These are phyloP conservation scores for Azemiops feae DNA, from an alignment of 2,113 vertebrate genomes.

Conservation along the genomic window DNA sequence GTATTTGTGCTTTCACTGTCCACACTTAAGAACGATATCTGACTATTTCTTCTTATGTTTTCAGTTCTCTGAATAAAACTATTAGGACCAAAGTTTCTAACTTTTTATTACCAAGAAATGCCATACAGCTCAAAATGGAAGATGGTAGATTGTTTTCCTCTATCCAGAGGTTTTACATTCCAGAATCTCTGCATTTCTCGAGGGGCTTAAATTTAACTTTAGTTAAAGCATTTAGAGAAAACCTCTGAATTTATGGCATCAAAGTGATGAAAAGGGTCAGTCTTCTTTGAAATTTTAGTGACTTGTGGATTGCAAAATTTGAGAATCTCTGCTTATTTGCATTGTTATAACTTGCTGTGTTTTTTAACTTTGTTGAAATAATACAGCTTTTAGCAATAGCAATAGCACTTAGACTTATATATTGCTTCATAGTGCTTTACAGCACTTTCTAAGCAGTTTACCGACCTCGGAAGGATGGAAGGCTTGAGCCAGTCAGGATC, in stretches of 20 bases:
- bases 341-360: background rate
- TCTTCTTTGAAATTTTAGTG: background rate
- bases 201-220: background rate
- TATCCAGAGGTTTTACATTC: background rate
- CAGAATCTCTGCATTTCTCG: background rate
- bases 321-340: background rate
- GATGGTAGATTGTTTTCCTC: background rate
- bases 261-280: background rate
- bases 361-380: background rate
- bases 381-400: background rate
- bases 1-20: background rate
- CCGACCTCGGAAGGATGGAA: background rate
- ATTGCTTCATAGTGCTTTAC: background rate
- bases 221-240: background rate
- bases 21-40: background rate
- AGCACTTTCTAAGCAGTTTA: background rate
- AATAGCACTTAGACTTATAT: background rate
- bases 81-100: background rate
- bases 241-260: background rate
- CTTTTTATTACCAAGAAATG: background rate
- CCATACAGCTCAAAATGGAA: background rate
- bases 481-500: background rate
- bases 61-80: background rate
- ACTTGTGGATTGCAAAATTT: background rate
- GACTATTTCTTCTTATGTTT: background rate